Evolutionary conservation across 2,113 vertebrate species (phyloP).

Genomic region (Trematomus loennbergii): DNA sequence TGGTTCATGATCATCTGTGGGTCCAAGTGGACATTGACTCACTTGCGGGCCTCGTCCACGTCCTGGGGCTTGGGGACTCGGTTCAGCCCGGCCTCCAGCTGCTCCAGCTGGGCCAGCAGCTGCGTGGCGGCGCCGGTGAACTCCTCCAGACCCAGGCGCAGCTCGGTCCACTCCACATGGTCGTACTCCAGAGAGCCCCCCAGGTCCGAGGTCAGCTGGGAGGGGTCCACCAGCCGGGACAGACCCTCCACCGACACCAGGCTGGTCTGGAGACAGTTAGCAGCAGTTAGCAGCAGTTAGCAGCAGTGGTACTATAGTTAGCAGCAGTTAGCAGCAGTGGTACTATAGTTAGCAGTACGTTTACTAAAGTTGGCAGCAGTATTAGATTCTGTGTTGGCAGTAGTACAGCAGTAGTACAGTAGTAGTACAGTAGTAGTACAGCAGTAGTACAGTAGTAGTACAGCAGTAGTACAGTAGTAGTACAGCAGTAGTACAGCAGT

Average conservation of each 20-base stretch:
- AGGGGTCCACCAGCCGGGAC: slow-evolving; percentile 95
- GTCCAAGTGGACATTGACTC: not conserved
- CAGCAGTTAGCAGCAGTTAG: not conserved
- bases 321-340: not conserved
- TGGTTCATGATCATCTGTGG: no score
- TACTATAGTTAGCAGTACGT: not conserved
- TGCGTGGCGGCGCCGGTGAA: slow-evolving; percentile 95
- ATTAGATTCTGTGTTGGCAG: not conserved
- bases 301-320: not conserved
- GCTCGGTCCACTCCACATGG: slow-evolving; percentile 98
- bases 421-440: not conserved
- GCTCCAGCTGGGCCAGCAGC: slow-evolving; percentile 94
- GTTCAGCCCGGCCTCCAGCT: slow-evolving; percentile 94
- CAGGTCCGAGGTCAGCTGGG: slow-evolving; percentile 96
- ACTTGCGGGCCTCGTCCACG: slow-evolving; percentile 92
- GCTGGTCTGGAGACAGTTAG: slow-evolving; percentile 86
- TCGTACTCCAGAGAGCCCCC: slow-evolving; percentile 98
- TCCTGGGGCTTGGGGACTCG: slow-evolving; percentile 92
- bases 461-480: not conserved
- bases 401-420: not conserved
- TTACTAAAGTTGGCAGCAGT: not conserved
- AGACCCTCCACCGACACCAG: slow-evolving; percentile 99
- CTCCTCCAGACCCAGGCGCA: slow-evolving; percentile 96
- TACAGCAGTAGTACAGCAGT: not conserved
- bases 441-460: not conserved